These are phyloP conservation scores for Calyptommatus sinebrachiatus DNA, from an alignment of 2,113 vertebrate species.

Conservation along the genomic window DNA sequence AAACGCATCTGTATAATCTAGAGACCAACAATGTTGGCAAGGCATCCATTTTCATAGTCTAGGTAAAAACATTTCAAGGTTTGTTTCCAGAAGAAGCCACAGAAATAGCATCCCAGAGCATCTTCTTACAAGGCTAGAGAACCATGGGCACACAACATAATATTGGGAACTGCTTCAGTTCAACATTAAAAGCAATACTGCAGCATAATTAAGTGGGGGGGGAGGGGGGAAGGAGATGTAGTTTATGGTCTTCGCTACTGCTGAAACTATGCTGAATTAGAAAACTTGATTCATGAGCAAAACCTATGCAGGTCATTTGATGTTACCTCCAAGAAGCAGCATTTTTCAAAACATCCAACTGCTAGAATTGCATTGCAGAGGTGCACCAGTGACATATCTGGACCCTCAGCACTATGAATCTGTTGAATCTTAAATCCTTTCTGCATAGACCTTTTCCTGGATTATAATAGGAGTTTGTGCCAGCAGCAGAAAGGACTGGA, in stretches of 20 bases:
- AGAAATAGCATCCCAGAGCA: slow-evolving; percentile 21
- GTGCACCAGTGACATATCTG: neutral
- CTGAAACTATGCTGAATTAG: slow-evolving; percentile 1
- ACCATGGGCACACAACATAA: slow-evolving; percentile 25
- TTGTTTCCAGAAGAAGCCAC: slow-evolving; percentile 24
- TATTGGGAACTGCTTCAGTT: slow-evolving; percentile 43
- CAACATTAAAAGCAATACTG: slow-evolving; percentile 44
- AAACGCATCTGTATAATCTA: slow-evolving; percentile 8
- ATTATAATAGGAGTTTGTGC: too few relatives aligned
- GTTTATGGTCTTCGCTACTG: neutral
- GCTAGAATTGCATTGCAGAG: neutral
- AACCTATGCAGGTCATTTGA: neutral
- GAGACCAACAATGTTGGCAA: slow-evolving; percentile 43
- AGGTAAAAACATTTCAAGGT: slow-evolving; percentile 34
- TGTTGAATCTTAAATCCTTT: too few relatives aligned
- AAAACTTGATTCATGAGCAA: neutral
- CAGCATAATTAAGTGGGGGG: slow-evolving; percentile 19
- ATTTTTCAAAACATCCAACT: neutral
- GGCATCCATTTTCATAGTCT: slow-evolving; percentile 34
- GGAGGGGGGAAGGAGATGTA: slow-evolving; percentile 32
- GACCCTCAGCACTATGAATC: neutral
- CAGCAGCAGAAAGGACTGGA: too few relatives aligned
- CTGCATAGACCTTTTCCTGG: too few relatives aligned
- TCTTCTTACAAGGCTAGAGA: slow-evolving; percentile 40
- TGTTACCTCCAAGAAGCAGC: neutral